Percentiles rank a stretch among this genome's conserved stretches.
phyloP scores from a whole-genome alignment of 2,888 invertebrate genomes.

The Eumerus sabulonum region DNA sequence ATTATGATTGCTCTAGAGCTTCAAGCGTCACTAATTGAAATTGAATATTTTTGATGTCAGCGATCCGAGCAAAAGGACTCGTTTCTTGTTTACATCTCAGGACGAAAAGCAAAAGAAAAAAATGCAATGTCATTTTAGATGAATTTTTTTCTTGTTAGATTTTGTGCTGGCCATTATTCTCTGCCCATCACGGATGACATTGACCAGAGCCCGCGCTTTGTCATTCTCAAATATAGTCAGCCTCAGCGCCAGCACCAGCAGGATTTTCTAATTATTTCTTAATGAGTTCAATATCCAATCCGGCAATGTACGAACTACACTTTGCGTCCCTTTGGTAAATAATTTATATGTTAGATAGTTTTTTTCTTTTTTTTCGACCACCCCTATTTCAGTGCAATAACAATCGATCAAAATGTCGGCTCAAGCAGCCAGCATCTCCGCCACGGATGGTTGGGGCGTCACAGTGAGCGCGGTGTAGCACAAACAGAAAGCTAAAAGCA shows the following conservation, averaged over 20 bases:
- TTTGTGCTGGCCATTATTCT: slow-evolving; percentile 31
- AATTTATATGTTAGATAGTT: slow-evolving; percentile 59
- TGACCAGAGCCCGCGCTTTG: slow-evolving; percentile 27
- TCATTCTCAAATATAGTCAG: slow-evolving; percentile 46
- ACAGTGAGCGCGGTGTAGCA: slow-evolving; percentile 28
- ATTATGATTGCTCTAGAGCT: no score
- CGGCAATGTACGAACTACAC: slow-evolving; percentile 46
- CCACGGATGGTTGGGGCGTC: slow-evolving; percentile 44
- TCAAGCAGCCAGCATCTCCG: slow-evolving; percentile 67
- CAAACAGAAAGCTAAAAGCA: no score
- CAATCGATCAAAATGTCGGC: slow-evolving; percentile 69
- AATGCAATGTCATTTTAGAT: not conserved
- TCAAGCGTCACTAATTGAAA: no score
- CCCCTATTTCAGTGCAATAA: slow-evolving; percentile 54
- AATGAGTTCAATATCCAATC: slow-evolving; percentile 65
- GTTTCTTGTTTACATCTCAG: no score
- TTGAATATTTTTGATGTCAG: no score
- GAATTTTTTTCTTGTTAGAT: slow-evolving; percentile 15
- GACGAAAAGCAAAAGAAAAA: no score
- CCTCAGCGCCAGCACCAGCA: slow-evolving; percentile 30
- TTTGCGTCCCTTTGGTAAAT: slow-evolving; percentile 55
- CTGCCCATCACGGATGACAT: slow-evolving; percentile 37
- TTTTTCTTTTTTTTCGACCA: slow-evolving; percentile 6
- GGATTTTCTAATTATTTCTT: slow-evolving; percentile 68
- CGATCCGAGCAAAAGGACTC: no score